Conservation (phyloP, 2,888 invertebrate species). For the Hipparchia semele region DNA sequence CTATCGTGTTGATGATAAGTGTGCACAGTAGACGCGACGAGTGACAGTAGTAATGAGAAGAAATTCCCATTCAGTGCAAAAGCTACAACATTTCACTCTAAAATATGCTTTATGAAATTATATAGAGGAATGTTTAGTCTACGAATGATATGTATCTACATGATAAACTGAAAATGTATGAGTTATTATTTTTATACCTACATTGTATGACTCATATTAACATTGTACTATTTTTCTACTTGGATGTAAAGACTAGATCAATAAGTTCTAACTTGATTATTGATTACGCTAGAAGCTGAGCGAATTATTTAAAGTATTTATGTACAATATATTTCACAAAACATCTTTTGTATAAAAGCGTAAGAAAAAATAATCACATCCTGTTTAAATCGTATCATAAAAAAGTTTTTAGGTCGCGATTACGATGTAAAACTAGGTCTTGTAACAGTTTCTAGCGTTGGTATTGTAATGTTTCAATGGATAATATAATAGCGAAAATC, state of each 20-base stretch:
- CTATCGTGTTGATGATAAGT: conserved; percentile 45
- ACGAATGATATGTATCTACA: conserved; percentile 28
- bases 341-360: neutral
- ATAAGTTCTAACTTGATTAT: no score
- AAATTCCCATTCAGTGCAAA: conserved; percentile 44
- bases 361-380: conserved; percentile 2
- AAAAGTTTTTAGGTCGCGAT: conserved; percentile 32
- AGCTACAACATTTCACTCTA: conserved; percentile 35
- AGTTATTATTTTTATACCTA: no score
- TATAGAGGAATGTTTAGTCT: conserved; percentile 40
- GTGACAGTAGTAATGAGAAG: conserved; percentile 45
- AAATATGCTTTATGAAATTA: conserved; percentile 36
- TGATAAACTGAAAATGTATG: neutral
- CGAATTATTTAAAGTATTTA: no score
- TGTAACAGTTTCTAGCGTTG: conserved; percentile 32
- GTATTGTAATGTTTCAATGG: conserved; percentile 30
- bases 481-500: conserved; percentile 17
- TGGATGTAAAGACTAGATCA: no score
- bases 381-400: conserved; percentile 20
- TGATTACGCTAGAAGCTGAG: no score
- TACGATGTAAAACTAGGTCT: conserved; percentile 33
- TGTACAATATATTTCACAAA: no score
- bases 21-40: conserved; percentile 40
- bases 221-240: no score
- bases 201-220: no score